These are phyloP conservation scores for Xerus rutilus DNA, from an alignment of 2,797 vertebrate genomes.

Conservation along the genomic window DNA sequence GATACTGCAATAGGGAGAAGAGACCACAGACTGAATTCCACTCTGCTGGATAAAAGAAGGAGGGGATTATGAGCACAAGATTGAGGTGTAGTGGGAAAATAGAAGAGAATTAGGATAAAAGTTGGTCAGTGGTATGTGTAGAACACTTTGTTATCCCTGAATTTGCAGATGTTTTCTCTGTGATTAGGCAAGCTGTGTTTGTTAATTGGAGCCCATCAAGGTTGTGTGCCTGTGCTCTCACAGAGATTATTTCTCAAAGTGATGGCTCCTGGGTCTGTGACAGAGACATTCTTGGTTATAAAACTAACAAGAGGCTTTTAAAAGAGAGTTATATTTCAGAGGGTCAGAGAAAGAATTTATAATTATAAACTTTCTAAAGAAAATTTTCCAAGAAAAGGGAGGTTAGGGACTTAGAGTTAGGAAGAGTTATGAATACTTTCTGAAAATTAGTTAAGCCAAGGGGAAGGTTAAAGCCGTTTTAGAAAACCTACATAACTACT, in stretches of 20 bases:
- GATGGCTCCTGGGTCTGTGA: background rate
- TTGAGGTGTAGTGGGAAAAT: background rate
- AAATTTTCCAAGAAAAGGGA: background rate
- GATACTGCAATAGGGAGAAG: rapidly evolving
- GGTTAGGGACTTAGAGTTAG: background rate
- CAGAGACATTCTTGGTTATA: background rate
- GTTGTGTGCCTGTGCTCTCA: background rate
- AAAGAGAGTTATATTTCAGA: background rate
- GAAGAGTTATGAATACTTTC: background rate
- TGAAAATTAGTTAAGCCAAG: background rate
- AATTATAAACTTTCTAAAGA: background rate
- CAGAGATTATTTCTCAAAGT: background rate
- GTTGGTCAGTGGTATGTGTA: too few species aligned
- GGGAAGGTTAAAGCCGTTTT: background rate
- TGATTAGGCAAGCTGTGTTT: background rate
- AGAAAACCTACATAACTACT: background rate
- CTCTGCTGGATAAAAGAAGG: background rate
- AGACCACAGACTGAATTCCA: background rate
- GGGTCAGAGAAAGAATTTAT: background rate
- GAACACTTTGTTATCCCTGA: background rate
- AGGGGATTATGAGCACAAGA: background rate
- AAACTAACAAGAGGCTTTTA: background rate
- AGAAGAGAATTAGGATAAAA: background rate
- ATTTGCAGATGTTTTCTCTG: background rate
- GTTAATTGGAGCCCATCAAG: background rate